Conservation (phyloP, 2,113 vertebrate genomes). For the Paradoxurus hermaphroditus region DNA sequence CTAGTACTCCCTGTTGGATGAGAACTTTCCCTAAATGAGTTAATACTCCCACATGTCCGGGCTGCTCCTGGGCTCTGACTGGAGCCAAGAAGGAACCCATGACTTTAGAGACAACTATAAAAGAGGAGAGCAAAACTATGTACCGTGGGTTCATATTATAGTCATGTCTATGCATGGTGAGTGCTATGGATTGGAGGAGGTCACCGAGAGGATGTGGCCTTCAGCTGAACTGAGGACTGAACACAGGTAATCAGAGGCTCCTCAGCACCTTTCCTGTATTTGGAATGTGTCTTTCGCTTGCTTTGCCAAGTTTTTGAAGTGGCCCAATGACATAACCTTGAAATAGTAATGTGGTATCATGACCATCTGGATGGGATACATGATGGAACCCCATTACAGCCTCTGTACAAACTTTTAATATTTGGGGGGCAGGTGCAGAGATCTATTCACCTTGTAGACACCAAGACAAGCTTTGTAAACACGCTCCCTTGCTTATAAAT, state of each 20-base stretch:
- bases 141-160: background rate
- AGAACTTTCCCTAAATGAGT: background rate
- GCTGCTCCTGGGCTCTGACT: background rate
- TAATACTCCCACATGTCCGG: background rate
- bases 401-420: background rate
- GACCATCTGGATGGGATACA: background rate
- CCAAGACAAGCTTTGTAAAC: background rate
- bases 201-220: background rate
- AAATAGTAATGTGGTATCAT: background rate
- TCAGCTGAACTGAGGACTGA: background rate
- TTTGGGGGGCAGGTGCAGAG: background rate
- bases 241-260: background rate
- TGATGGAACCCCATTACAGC: background rate
- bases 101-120: background rate
- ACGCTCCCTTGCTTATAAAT: background rate
- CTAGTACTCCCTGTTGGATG: background rate
- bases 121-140: background rate
- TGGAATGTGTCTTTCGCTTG: background rate
- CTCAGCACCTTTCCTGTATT: background rate
- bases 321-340: background rate
- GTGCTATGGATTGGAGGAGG: background rate
- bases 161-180: background rate
- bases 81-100: background rate
- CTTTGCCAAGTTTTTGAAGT: background rate
- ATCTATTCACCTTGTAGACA: background rate